A percentile compares a stretch with the other conserved stretches of the same genome.
These are phyloP conservation scores for Microplitis manilae DNA, from an alignment of 2,888 invertebrate genomes.

Conservation along the genomic window DNA sequence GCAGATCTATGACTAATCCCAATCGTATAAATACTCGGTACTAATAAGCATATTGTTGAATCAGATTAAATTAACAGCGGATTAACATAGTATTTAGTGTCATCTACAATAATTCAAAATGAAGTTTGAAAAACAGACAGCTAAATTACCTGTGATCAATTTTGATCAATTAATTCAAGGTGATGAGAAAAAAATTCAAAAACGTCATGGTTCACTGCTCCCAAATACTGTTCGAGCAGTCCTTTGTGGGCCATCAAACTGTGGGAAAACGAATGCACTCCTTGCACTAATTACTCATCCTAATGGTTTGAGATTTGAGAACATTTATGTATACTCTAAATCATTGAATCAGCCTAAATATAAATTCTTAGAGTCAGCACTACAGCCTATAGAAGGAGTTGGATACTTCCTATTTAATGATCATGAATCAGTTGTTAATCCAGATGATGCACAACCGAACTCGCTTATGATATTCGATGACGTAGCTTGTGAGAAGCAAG, in stretches of 20 bases:
- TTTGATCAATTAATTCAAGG: not conserved
- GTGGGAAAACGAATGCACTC: conserved; percentile 49
- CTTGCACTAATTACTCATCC: conserved; percentile 42
- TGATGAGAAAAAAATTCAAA: not conserved
- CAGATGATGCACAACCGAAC: not conserved
- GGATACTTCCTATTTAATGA: conserved; percentile 51
- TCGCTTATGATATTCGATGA: not conserved
- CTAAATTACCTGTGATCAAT: conserved; percentile 53
- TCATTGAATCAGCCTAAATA: conserved; percentile 61
- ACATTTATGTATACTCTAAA: conserved; percentile 53
- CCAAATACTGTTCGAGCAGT: conserved; percentile 55
- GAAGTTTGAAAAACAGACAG: conserved; percentile 14
- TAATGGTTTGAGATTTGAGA: conserved; percentile 48
- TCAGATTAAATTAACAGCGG: too few species aligned
- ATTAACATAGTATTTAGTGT: too few species aligned
- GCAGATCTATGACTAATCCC: too few species aligned
- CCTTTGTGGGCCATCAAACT: conserved; percentile 46
- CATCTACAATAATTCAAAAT: too few species aligned
- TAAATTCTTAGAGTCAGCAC: conserved; percentile 30
- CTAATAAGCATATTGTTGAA: too few species aligned
- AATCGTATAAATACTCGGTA: too few species aligned
- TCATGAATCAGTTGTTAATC: not conserved
- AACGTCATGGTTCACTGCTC: not conserved
- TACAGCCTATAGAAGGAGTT: conserved; percentile 50
- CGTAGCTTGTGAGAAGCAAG: not conserved